Evolutionary conservation across 35 echinoderm and acorn worm species (phyloP), one percentile per base, ranked within the genome.

Genomic region (Ophioderma brevispina): DNA sequence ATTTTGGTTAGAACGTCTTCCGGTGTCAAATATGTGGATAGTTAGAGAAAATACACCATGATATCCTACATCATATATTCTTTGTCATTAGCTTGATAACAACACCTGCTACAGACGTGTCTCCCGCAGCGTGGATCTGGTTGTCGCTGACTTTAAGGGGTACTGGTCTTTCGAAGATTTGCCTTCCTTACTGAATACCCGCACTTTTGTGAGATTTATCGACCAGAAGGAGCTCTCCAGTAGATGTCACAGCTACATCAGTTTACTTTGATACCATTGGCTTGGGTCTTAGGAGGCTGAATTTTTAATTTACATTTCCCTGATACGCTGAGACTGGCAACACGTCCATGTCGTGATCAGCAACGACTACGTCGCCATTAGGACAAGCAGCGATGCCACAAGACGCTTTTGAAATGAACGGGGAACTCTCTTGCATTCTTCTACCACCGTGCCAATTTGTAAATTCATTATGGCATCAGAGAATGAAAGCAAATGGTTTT

Each of bases 351-450:
- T 28, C 36, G 36, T 50, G 52, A 64, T 85, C 82, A 37, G 15
- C 34, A 0, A 70, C 52, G 18, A 85, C 82, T 21, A 85, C 33
- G 19, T 85, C 82, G 15, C 55, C 82, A 64, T 85, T 85, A 31
- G 32, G 25, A 30, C 33, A 85, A 36, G 46, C 52, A 33, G 82
- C 50, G 33, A 85, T 59, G 13, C 34, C 82, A n/a, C 32, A 21
- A 18, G 82, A n/a, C 82, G 63, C 21, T 63, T 31, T 59, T 36
- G 52, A 85, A 85, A 70, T 25, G 59, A 70, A 70, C 59, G 1
- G 59, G 59, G n/a, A 70, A 70, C n/a, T 70, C 59, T 30, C 28
- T 6, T n/a, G 23, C 59, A 70, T 25, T 70, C 59, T 25, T 70
- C 59, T 70, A 70, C 59, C 4, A 70, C 23, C 2, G 59, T 70